A percentile compares a stretch with the other conserved stretches of the same genome.
phyloP scores from a whole-genome alignment of 2,797 vertebrate genomes.

The Myripristis jacobus region DNA sequence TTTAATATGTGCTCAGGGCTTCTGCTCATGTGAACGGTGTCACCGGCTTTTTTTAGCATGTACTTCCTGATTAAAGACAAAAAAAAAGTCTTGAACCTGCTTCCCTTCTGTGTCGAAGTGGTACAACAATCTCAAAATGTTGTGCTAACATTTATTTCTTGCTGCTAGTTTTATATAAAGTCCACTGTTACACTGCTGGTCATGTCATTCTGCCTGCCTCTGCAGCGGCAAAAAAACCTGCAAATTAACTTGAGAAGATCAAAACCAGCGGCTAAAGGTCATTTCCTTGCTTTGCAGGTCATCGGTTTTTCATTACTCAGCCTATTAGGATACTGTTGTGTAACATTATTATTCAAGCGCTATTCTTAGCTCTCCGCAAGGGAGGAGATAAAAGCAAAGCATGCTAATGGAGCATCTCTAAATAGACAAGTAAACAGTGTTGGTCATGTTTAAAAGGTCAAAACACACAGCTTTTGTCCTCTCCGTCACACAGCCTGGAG shows the following conservation, averaged over 20 bases:
- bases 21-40: no score
- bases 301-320: neutral
- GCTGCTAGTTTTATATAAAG: no score
- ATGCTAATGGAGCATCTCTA: neutral
- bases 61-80: no score
- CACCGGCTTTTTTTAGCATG: no score
- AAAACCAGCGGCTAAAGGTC: neutral
- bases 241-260: neutral
- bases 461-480: neutral
- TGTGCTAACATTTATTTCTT: no score
- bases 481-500: neutral
- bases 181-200: no score
- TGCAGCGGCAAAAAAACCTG: neutral
- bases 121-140: no score
- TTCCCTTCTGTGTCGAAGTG: no score
- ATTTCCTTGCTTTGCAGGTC: neutral
- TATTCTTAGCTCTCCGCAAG: conserved; percentile 4
- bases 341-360: neutral
- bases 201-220: no score
- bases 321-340: neutral
- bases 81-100: no score
- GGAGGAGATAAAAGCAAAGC: neutral
- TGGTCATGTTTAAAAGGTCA: conserved; percentile 3
- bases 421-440: neutral
- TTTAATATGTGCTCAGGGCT: no score